These are phyloP conservation scores for Alcis repandata DNA, from an alignment of 2,888 invertebrate genomes.

Conservation along the genomic window DNA sequence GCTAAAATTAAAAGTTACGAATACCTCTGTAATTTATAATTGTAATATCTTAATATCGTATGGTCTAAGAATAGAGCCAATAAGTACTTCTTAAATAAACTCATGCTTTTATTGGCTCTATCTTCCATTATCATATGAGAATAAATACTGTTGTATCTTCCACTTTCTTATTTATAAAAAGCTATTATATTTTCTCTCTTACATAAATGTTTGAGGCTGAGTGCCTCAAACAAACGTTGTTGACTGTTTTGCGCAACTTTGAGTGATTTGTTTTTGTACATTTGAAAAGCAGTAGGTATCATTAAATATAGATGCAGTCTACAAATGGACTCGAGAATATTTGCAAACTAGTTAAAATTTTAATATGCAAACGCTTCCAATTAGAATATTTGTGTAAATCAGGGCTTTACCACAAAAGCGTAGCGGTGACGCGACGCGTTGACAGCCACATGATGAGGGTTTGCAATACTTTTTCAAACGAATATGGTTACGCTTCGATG, in stretches of 20 bases:
- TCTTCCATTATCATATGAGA: conserved; percentile 12
- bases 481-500: no score
- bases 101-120: conserved; percentile 5
- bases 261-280: no score
- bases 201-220: not conserved
- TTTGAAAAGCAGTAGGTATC: no score
- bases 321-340: no score
- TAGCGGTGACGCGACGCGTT: not conserved
- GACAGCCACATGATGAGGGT: not conserved
- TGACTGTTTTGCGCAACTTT: not conserved
- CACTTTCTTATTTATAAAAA: not conserved
- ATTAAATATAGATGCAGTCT: no score
- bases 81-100: not conserved
- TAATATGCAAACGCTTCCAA: not conserved
- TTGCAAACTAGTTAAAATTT: not conserved
- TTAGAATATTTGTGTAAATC: not conserved
- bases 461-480: no score
- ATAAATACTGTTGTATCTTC: conserved; percentile 1
- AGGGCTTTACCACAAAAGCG: not conserved
- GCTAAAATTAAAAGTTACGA: no score
- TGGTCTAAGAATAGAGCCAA: not conserved
- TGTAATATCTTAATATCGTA: not conserved
- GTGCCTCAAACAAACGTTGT: not conserved
- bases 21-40: no score
- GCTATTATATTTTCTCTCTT: not conserved